Conservation (phyloP, 1,140 invertebrate genomes). For the Drosophila ananassae region DNA sequence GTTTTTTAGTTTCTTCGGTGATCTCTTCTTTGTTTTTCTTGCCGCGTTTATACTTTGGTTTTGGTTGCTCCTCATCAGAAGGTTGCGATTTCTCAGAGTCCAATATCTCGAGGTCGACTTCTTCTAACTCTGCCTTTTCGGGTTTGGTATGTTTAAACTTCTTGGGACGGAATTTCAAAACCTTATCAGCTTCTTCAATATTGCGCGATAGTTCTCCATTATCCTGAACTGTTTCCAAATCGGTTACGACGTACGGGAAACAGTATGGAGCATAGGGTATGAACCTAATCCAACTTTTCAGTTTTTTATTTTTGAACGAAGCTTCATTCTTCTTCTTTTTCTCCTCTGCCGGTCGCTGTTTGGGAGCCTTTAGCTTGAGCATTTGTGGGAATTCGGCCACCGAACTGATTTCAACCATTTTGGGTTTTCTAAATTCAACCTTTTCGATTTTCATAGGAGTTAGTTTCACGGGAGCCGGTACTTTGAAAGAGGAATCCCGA, state of each 20-base stretch:
- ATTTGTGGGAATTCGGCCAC: slow-evolving; percentile 76
- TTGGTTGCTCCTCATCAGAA: slow-evolving; percentile 38
- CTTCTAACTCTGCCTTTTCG: slow-evolving; percentile 58
- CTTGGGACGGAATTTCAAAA: slow-evolving; percentile 63
- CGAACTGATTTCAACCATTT: slow-evolving; percentile 72
- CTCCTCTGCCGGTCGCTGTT: slow-evolving; percentile 81
- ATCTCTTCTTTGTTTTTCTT: slow-evolving; percentile 56
- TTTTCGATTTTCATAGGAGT: slow-evolving; percentile 77
- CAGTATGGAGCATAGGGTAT: slow-evolving; percentile 75
- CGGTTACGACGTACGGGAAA: slow-evolving; percentile 59
- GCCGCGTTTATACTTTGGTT: slow-evolving; percentile 65
- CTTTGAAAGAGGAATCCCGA: slow-evolving; percentile 68
- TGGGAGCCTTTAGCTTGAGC: slow-evolving; percentile 79
- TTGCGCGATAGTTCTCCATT: slow-evolving; percentile 77
- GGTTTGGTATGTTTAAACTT: slow-evolving; percentile 67
- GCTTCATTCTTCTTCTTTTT: slow-evolving; percentile 83
- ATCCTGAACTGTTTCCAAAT: slow-evolving; percentile 57
- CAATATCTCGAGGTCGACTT: slow-evolving; percentile 44
- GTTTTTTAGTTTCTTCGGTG: slow-evolving; percentile 47
- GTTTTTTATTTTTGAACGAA: slow-evolving; percentile 70
- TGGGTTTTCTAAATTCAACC: slow-evolving; percentile 64
- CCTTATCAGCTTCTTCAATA: slow-evolving; percentile 72
- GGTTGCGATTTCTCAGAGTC: slow-evolving; percentile 43
- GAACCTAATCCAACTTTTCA: slow-evolving; percentile 77
- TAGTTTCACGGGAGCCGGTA: slow-evolving; percentile 66